These are phyloP conservation scores for Gambusia affinis DNA, from an alignment of 2,113 vertebrate species.

Conservation along the genomic window DNA sequence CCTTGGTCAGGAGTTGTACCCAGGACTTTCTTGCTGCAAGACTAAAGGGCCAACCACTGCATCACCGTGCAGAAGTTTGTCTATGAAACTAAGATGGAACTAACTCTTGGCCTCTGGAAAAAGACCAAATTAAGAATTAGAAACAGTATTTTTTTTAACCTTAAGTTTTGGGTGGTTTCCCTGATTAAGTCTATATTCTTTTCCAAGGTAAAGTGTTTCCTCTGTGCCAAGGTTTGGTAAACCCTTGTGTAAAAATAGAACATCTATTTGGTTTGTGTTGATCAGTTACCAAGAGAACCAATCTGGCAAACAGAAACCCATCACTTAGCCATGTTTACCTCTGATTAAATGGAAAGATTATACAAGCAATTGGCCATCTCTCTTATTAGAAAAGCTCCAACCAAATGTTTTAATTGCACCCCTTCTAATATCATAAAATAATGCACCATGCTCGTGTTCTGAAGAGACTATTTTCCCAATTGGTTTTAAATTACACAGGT, in stretches of 20 bases:
- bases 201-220: neutral
- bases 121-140: neutral
- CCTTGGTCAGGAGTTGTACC: neutral
- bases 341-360: slow-evolving; percentile 25
- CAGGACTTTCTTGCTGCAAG: neutral
- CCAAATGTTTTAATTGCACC: slow-evolving; percentile 36
- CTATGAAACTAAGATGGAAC: neutral
- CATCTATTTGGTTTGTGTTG: slow-evolving; percentile 22
- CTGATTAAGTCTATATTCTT: neutral
- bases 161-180: slow-evolving; percentile 4
- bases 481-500: neutral
- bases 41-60: neutral
- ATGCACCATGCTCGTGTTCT: neutral
- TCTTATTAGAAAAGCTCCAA: slow-evolving; percentile 27
- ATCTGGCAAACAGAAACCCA: slow-evolving; percentile 57
- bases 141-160: neutral
- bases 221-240: neutral
- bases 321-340: slow-evolving; percentile 54
- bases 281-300: slow-evolving; percentile 42
- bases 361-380: slow-evolving; percentile 20
- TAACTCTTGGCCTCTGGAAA: neutral
- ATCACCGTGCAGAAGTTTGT: neutral
- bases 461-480: slow-evolving; percentile 20
- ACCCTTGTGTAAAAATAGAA: slow-evolving; percentile 4
- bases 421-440: slow-evolving; percentile 34